Base-by-base conservation (phyloP, 2,888 invertebrate genomes). In the Drosophila anomalipes region DNA sequence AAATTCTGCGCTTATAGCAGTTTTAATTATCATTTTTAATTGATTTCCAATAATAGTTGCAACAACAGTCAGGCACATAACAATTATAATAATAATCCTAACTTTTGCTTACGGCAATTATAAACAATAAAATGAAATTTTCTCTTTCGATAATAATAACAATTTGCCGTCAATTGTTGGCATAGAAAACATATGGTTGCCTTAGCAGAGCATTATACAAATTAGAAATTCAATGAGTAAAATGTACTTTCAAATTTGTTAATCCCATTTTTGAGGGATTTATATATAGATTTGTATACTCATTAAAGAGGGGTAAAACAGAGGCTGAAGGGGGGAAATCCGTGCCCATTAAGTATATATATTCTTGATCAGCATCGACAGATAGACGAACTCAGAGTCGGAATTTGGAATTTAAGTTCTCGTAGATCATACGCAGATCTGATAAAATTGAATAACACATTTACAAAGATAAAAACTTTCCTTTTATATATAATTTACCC, bases 1-100 rank as follows among this genome's bases (percentile, higher is more conserved):
- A 47, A 80, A 82, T 78, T 75, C 78, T 73, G 75, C 82, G 75
- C 64, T 49, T 56, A 35, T 68, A 77, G 70, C 69, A 73, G 73
- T 83, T 81, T 22, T 81, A 69, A 83, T 81, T 81, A 78, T 73
- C 69, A 76, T 83, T 83, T 86, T 83, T 71, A 80, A 85, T 83
- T 86, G 82, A 82, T 82, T 82, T 74, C 63, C 71, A 53, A 54
- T 16, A 56, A 51, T 9, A 53, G 57, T 35, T 39, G 35, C 26
- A 54, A 22, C 12, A 22, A 65, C 10, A 54, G 51, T 41, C 14
- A 28, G 6, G 14, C 28, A 4, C 28, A 53, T 59, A 44, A 49
- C 59, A 66, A 35, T 26, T 47, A 30, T 28, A 22, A 59, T 53
- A 54, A 62, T 61, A 51, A 41, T 51, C 39, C 51, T 30, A 39